Percentiles rank a stretch among this genome's conserved stretches.
These are phyloP conservation scores for Pipistrellus pipistrellus DNA, from an alignment of 2,797 vertebrate species.

Conservation along the genomic window DNA sequence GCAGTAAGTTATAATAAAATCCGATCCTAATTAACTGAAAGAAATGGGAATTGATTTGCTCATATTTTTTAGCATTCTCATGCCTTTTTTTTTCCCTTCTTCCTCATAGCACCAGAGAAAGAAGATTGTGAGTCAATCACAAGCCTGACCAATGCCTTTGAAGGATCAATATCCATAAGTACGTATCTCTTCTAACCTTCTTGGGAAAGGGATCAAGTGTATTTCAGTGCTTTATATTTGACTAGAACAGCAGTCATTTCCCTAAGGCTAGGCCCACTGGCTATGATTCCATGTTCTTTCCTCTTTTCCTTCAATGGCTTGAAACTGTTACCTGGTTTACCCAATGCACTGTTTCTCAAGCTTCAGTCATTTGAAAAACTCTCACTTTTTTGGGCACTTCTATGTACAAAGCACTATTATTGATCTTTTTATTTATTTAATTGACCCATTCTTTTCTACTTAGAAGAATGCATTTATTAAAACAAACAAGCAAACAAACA, in stretches of 20 bases:
- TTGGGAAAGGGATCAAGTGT: background rate
- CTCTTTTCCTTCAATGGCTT: background rate
- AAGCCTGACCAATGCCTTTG: slow-evolving; percentile 79
- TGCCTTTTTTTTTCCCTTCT: background rate
- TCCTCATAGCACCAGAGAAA: slow-evolving; percentile 35
- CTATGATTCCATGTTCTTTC: background rate
- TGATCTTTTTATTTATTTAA: background rate
- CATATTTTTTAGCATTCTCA: background rate
- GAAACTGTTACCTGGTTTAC: background rate
- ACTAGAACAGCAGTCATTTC: background rate
- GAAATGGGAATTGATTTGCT: background rate
- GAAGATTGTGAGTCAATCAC: slow-evolving; percentile 79
- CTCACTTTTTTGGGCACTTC: background rate
- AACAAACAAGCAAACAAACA: background rate
- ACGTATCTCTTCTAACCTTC: slow-evolving; percentile 22
- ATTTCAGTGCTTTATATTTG: background rate
- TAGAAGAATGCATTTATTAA: background rate
- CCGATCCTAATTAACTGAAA: background rate
- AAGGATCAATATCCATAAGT: slow-evolving; percentile 79
- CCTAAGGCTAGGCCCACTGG: background rate
- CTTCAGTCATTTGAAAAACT: slow-evolving; percentile 21
- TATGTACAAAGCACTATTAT: background rate
- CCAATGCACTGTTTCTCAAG: background rate
- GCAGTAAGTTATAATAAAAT: background rate
- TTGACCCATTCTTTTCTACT: background rate